Evolutionary conservation across 2,113 vertebrate species (phyloP).

Genomic region (Coracopsis vasa): DNA sequence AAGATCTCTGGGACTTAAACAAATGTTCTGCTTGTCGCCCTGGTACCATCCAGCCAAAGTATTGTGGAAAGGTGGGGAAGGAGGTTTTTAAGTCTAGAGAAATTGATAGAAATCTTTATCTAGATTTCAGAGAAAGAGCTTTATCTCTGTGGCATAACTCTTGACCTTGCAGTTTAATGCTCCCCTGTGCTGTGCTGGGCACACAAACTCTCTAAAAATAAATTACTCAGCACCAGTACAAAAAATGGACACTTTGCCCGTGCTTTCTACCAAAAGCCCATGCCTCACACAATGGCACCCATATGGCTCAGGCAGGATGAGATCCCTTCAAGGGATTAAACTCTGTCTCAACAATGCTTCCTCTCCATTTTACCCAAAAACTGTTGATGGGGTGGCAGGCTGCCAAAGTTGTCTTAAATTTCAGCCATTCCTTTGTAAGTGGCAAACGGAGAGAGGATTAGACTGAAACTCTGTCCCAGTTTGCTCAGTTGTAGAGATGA

Average conservation of each 20-base stretch:
- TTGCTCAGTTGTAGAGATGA: not conserved
- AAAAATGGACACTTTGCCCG: not conserved
- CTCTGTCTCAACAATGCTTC: not conserved
- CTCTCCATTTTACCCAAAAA: not conserved
- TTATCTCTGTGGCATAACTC: not conserved
- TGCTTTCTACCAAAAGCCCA: accelerated
- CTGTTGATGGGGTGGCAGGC: not conserved
- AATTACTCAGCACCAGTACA: not conserved
- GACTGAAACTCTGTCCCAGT: not conserved
- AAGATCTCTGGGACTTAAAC: not conserved
- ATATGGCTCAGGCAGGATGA: not conserved
- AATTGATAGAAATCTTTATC: not conserved
- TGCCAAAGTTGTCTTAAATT: not conserved
- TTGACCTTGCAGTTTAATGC: not conserved
- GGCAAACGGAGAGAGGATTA: not conserved
- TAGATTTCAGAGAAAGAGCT: not conserved
- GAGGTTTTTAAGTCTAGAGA: not conserved
- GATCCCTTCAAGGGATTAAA: not conserved
- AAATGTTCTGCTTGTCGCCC: not conserved
- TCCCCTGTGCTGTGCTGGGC: not conserved
- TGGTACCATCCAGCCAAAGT: not conserved
- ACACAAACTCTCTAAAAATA: not conserved
- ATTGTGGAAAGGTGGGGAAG: not conserved
- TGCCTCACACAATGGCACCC: not conserved
- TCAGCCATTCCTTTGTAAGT: not conserved